These are phyloP conservation scores for Nymphicus hollandicus DNA, from an alignment of 2,113 vertebrate genomes.

Conservation along the genomic window DNA sequence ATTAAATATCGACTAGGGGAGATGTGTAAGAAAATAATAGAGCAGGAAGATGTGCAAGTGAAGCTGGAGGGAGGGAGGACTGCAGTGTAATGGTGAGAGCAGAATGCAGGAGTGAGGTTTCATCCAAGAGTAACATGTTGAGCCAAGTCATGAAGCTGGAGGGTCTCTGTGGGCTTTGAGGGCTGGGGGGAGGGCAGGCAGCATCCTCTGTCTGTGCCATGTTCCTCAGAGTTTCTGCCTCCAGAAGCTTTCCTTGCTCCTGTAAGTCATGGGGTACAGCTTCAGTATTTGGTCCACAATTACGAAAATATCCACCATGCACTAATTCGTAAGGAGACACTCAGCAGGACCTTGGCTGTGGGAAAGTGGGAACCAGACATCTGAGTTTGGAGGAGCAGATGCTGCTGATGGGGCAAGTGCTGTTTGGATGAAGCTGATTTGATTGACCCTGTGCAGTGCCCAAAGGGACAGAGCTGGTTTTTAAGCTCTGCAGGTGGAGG, in stretches of 20 bases:
- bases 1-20: neutral
- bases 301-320: neutral
- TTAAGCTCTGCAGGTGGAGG: neutral
- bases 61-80: neutral
- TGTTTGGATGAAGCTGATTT: neutral
- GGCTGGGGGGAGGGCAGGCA: neutral
- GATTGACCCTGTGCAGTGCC: rapidly evolving
- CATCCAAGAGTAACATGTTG: neutral
- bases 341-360: rapidly evolving
- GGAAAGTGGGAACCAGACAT: neutral
- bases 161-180: neutral
- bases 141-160: neutral
- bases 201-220: rapidly evolving
- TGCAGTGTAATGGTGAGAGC: neutral
- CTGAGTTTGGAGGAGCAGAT: neutral
- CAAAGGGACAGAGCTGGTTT: neutral
- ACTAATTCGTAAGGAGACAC: rapidly evolving
- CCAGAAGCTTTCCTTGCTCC: neutral
- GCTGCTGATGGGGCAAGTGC: neutral
- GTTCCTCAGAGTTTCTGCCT: neutral
- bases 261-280: neutral
- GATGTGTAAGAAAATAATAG: neutral
- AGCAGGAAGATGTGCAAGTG: neutral
- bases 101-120: neutral
- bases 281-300: neutral